A percentile compares a stretch with the other conserved stretches of the same genome.
Evolutionary conservation across 1,140 invertebrate species (phyloP).

Genomic region (Calliopsis andreniformis): DNA sequence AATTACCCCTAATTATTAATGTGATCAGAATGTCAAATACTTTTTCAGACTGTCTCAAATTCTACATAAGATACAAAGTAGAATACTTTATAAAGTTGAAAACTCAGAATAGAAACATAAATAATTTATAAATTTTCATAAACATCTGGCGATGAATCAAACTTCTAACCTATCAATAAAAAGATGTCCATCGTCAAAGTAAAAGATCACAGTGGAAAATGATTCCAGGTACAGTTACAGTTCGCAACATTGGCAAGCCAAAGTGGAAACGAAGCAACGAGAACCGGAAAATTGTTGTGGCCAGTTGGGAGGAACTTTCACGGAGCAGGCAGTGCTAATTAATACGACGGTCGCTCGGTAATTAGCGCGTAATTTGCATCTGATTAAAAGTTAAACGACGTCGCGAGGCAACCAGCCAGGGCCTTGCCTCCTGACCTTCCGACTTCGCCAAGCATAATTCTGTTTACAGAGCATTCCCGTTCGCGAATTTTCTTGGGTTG

Average conservation of each 20-base stretch:
- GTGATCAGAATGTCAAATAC: too few species aligned
- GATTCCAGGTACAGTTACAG: neutral
- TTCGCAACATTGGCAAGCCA: neutral
- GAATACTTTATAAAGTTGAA: too few species aligned
- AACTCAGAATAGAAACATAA: too few species aligned
- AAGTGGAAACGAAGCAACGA: neutral
- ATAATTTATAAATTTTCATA: too few species aligned
- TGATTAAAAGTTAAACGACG: constrained; percentile 69
- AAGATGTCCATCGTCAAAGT: neutral
- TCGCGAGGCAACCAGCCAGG: constrained; percentile 18
- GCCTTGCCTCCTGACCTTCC: constrained; percentile 34
- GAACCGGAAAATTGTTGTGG: neutral
- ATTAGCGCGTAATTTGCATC: constrained; percentile 70
- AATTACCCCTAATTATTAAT: too few species aligned
- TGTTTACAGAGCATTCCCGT: constrained; percentile 21
- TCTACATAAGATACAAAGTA: too few species aligned
- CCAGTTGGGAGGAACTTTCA: constrained; percentile 4
- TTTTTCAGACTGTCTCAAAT: too few species aligned
- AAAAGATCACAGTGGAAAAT: neutral
- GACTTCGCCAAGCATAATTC: constrained; percentile 31
- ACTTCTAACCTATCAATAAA: too few species aligned
- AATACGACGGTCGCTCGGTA: constrained; percentile 63
- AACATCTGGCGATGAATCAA: too few species aligned
- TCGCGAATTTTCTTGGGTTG: constrained; percentile 7
- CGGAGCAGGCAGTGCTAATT: constrained; percentile 55